These are phyloP conservation scores for Odontocolon sp. DNA, from an alignment of 2,888 invertebrate species.

Conservation along the genomic window DNA sequence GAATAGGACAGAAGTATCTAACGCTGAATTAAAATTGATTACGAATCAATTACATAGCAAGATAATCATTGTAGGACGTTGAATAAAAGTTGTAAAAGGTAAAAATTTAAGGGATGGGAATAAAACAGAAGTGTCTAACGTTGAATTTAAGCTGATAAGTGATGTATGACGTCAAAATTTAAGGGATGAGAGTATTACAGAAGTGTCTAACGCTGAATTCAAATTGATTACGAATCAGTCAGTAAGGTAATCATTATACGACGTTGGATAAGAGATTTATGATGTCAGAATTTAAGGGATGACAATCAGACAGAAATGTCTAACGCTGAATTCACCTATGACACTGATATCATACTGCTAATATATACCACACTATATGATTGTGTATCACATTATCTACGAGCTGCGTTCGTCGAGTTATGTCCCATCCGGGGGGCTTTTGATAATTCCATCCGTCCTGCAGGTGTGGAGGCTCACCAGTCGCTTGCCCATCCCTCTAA, in stretches of 20 bases:
- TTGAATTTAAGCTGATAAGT: too few relatives aligned
- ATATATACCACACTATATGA: not conserved
- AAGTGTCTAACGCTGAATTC: too few relatives aligned
- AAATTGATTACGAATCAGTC: not conserved
- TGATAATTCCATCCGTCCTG: conserved; percentile 39
- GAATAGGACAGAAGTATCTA: too few relatives aligned
- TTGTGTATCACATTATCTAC: conserved; percentile 1
- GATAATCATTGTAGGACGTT: not conserved
- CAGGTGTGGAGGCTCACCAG: conserved; percentile 22
- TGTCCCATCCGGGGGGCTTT: conserved; percentile 31
- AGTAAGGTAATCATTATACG: not conserved
- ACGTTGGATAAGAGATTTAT: not conserved
- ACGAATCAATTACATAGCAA: not conserved
- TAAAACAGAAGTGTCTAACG: not conserved
- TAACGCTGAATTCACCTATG: not conserved
- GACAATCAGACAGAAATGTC: not conserved
- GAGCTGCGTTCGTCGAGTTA: conserved; percentile 36
- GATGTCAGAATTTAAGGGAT: conserved; percentile 3
- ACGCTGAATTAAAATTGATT: not conserved
- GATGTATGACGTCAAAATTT: too few relatives aligned
- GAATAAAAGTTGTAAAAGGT: not conserved
- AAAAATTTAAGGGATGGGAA: conserved; percentile 7
- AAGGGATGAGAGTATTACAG: too few relatives aligned
- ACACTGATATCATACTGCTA: not conserved
- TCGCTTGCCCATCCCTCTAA: conserved; percentile 2